Base-by-base conservation (phyloP, 2,888 invertebrate genomes). In the Lapara coniferarum region DNA sequence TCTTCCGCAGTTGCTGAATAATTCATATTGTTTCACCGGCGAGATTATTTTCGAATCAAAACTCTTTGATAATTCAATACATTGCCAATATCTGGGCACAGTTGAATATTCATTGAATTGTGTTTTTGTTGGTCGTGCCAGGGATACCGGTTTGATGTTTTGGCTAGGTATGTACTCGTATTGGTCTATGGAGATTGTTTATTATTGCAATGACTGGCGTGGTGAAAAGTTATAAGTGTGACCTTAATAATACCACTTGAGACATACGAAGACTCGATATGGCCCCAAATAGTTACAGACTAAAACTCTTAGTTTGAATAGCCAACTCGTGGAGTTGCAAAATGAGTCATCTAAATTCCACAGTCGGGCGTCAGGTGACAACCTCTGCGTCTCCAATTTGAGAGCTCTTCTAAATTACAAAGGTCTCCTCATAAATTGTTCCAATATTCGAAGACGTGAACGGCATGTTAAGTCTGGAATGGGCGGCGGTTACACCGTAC, bases 341-440 rank as follows among this genome's bases (percentile, higher is more conserved):
- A 87, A 85, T 84, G 80, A 83, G 83, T 83, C 82, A 87, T 89
- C 82, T 85, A 88, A 85, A 89, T 89, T 89, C 87, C 73, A 73
- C 70, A 71, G 72, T 75, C 81, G 75, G 77, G 79, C 76, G 79
- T 75, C 78, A 88, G 89, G 89, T 89, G 91, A 89, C 90, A 89
- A 88, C 86, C 89, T 86, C 83, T 86, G 85, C 87, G 88, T 90
- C 90, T 90, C 84, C 89, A 90, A 90, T 91, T 91, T 90, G 89
- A 87, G 84, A 89, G 87, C 87, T 86, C 86, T 85, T 90, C 91
- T 89, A 89, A 91, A 92, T 92, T 92, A 92, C 91, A 89, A 89
- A 90, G 92, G 89, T 89, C 88, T 89, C 85, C 89, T 87, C 91
- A 91, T 91, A 92, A 92, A 92, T 92, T 92, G 92, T 91, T 90